Conservation (phyloP, 1,140 invertebrate genomes). For the Phymorhynchus buccinoides region DNA sequence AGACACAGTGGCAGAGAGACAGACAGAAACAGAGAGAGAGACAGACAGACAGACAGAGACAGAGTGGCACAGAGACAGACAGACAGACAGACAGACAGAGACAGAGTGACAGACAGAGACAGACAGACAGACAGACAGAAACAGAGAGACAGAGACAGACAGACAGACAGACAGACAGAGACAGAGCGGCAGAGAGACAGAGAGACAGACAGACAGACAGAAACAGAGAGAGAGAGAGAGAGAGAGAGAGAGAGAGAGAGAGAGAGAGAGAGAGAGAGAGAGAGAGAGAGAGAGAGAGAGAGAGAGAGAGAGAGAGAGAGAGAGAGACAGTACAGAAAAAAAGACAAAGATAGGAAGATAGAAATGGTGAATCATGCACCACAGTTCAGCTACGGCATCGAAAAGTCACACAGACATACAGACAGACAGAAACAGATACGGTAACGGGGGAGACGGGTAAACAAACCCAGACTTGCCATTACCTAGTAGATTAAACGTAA, state of each 20-base stretch:
- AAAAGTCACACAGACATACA: not conserved
- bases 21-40: not conserved
- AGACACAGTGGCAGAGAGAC: not conserved
- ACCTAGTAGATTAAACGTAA: too few species aligned
- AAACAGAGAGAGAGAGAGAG: not conserved
- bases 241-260: not conserved
- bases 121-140: not conserved
- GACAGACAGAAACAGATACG: not conserved
- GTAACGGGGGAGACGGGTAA: not conserved
- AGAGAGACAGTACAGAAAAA: constrained; percentile 1
- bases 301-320: not conserved
- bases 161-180: not conserved
- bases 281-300: not conserved
- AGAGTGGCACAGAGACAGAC: not conserved
- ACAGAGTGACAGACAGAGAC: not conserved
- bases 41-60: not conserved
- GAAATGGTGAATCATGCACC: not conserved
- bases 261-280: not conserved
- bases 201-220: not conserved
- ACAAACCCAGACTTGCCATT: too few species aligned
- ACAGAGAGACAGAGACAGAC: not conserved
- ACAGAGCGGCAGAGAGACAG: not conserved
- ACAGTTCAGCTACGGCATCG: not conserved
- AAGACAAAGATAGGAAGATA: not conserved
- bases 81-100: not conserved